Percentiles rank a stretch among this genome's conserved stretches.
Conservation (phyloP, 2,888 invertebrate species). For the Pseudoips prasinana region DNA sequence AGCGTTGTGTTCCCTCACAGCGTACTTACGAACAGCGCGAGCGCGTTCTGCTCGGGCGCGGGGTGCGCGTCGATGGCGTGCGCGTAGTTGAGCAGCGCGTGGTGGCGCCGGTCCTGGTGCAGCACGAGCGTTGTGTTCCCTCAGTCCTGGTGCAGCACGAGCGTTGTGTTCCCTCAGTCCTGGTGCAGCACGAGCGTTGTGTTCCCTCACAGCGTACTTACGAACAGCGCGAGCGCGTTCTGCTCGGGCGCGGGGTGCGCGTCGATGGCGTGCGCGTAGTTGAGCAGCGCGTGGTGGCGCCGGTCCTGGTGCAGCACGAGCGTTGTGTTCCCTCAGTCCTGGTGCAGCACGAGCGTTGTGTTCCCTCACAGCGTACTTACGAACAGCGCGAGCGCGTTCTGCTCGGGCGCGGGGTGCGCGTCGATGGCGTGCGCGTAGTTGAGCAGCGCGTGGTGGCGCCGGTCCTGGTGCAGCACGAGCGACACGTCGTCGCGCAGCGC, state of each 20-base stretch:
- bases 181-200: constrained; percentile 59
- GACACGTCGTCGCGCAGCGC: constrained; percentile 95
- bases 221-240: constrained; percentile 88
- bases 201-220: constrained; percentile 59
- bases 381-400: constrained; percentile 89
- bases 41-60: constrained; percentile 88
- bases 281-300: constrained; percentile 92
- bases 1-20: no score
- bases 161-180: constrained; percentile 90
- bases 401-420: constrained; percentile 86
- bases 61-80: constrained; percentile 89
- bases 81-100: constrained; percentile 94
- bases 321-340: constrained; percentile 79
- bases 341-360: constrained; percentile 84
- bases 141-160: constrained; percentile 68
- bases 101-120: constrained; percentile 94
- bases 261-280: constrained; percentile 91
- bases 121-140: constrained; percentile 91
- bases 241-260: constrained; percentile 88
- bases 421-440: constrained; percentile 93
- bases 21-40: constrained; percentile 88
- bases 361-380: constrained; percentile 72
- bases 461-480: constrained; percentile 93
- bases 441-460: constrained; percentile 93
- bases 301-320: constrained; percentile 91